A percentile compares a stretch with the other conserved stretches of the same genome.
Conservation (phyloP, 2,888 invertebrate genomes). For the Brenthis hecate region DNA sequence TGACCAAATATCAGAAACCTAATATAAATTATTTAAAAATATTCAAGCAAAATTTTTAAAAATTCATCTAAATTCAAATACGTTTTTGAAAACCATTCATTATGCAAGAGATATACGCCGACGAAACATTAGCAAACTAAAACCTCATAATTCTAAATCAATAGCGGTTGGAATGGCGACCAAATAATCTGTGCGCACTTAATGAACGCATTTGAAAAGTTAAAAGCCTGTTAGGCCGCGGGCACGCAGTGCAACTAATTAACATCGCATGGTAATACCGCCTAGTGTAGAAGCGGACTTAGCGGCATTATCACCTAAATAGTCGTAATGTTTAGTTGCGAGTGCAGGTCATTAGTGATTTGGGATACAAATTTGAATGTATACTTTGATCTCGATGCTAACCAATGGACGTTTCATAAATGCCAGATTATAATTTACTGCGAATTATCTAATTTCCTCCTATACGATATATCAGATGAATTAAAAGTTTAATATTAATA, state of each 20-base stretch:
- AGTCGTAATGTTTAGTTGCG: conserved; percentile 78
- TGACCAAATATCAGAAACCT: no score
- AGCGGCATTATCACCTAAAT: conserved; percentile 77
- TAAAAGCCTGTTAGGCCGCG: conserved; percentile 73
- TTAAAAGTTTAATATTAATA: no score
- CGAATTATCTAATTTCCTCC: conserved; percentile 10
- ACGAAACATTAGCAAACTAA: conserved; percentile 46
- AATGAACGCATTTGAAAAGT: conserved; percentile 79
- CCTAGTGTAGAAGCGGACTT: conserved; percentile 71
- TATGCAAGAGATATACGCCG: conserved; percentile 48
- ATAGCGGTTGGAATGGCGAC: conserved; percentile 52
- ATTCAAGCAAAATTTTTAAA: not conserved
- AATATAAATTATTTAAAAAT: no score
- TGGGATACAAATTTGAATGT: conserved; percentile 50
- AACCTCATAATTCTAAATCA: conserved; percentile 64
- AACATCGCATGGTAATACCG: conserved; percentile 65
- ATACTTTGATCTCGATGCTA: conserved; percentile 37
- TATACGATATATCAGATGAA: no score
- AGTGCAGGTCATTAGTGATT: conserved; percentile 58
- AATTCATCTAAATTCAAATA: conserved; percentile 25
- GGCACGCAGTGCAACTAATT: conserved; percentile 67
- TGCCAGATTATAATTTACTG: conserved; percentile 27
- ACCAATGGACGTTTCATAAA: conserved; percentile 18
- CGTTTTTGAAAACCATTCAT: conserved; percentile 43
- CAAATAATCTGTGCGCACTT: conserved; percentile 67